These are phyloP conservation scores for Tetragnatha montana DNA, from an alignment of 2,888 invertebrate genomes.

Conservation along the genomic window DNA sequence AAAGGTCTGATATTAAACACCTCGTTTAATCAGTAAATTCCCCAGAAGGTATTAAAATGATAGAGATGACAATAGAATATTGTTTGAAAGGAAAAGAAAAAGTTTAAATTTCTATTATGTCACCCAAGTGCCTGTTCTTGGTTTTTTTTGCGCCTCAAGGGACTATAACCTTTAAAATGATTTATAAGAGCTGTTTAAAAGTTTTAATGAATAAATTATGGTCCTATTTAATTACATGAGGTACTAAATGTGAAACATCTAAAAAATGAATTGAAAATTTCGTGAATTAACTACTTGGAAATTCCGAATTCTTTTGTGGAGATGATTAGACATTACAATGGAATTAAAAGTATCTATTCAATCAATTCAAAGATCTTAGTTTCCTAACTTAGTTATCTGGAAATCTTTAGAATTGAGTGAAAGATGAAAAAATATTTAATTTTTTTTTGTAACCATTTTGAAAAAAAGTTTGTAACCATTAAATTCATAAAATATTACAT, in stretches of 20 bases:
- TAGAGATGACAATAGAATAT: constrained; percentile 15
- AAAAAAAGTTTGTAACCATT: too few relatives aligned
- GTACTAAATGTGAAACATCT: not conserved
- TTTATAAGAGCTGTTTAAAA: constrained; percentile 23
- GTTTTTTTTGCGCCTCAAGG: constrained; percentile 5
- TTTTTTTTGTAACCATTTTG: too few relatives aligned
- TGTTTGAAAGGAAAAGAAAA: constrained; percentile 2
- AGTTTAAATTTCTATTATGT: constrained; percentile 24
- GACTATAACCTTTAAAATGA: constrained; percentile 14
- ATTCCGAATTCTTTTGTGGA: constrained; percentile 5
- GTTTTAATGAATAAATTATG: constrained; percentile 37
- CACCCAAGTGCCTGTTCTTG: not conserved
- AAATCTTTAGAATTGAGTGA: too few relatives aligned
- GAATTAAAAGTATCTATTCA: not conserved
- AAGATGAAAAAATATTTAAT: too few relatives aligned
- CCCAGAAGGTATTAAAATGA: constrained; percentile 15
- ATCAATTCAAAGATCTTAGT: not conserved
- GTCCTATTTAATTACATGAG: constrained; percentile 18
- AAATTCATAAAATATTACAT: too few relatives aligned
- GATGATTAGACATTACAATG: not conserved
- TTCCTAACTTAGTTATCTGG: too few relatives aligned
- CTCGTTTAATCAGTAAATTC: not conserved
- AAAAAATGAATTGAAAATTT: constrained; percentile 10
- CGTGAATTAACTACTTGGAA: constrained; percentile 16
- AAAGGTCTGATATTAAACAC: not conserved